phyloP scores from a whole-genome alignment of 2,113 vertebrate species.

The Panthera uncia region DNA sequence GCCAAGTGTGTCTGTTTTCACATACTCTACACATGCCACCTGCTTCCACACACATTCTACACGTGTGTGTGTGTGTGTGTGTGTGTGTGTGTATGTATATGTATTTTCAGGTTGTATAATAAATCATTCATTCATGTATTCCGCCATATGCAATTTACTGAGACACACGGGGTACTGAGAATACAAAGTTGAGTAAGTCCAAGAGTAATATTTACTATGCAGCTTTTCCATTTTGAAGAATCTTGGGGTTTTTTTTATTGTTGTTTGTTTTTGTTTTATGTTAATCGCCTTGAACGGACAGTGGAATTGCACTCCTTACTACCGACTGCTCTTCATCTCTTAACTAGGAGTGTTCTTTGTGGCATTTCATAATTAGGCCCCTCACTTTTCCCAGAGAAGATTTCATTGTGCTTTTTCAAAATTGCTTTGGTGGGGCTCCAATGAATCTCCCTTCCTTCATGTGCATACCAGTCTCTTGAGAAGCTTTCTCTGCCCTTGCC shows the following conservation, averaged over 20 bases:
- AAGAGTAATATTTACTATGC: not conserved
- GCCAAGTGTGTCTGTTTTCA: not conserved
- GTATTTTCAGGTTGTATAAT: not conserved
- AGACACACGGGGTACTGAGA: not conserved
- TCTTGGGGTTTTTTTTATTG: not conserved
- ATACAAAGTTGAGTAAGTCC: not conserved
- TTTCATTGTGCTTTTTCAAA: conserved; percentile 10
- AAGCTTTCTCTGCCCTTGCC: not conserved
- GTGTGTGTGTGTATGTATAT: not conserved
- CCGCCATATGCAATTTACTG: not conserved
- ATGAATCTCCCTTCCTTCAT: not conserved
- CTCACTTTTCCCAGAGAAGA: not conserved
- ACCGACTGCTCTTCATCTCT: not conserved
- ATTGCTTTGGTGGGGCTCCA: not conserved
- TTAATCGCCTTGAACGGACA: not conserved
- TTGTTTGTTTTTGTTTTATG: not conserved
- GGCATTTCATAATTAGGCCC: not conserved
- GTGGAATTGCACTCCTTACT: not conserved
- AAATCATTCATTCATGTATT: not conserved
- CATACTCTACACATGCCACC: not conserved
- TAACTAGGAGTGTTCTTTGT: not conserved
- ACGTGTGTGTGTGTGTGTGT: not conserved
- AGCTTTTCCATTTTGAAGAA: not conserved
- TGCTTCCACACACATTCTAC: not conserved
- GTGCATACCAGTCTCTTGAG: not conserved